A percentile compares a stretch with the other conserved stretches of the same genome.
Conservation (phyloP, 1,140 invertebrate genomes). For the Lepidurus arcticus region DNA sequence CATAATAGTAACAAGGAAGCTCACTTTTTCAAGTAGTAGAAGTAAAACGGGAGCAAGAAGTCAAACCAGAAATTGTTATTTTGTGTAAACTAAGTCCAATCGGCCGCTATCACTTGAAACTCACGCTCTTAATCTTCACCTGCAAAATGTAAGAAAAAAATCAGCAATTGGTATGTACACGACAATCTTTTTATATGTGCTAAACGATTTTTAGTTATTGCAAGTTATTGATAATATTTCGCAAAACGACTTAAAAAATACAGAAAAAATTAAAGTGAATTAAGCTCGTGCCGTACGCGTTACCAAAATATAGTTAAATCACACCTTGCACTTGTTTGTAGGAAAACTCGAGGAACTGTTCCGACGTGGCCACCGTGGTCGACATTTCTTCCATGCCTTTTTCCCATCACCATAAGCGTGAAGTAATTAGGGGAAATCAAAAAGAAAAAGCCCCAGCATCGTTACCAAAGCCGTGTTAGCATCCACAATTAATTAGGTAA, state of each 20-base stretch:
- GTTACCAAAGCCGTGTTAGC: slow-evolving; percentile 1
- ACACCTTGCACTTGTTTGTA: slow-evolving; percentile 35
- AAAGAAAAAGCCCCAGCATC: slow-evolving; percentile 10
- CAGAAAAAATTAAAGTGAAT: slow-evolving; percentile 24
- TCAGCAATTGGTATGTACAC: background rate
- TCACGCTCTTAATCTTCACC: slow-evolving; percentile 25
- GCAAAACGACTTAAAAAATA: background rate
- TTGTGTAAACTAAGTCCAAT: slow-evolving; percentile 2
- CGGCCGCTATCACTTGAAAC: slow-evolving; percentile 3
- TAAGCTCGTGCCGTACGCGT: background rate
- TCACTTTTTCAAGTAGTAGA: background rate
- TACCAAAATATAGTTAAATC: slow-evolving; percentile 25
- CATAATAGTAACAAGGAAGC: slow-evolving; percentile 16
- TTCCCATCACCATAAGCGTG: background rate
- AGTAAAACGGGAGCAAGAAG: slow-evolving; percentile 12
- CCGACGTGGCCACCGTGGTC: slow-evolving; percentile 33
- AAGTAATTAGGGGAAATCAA: slow-evolving; percentile 25
- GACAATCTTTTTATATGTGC: background rate
- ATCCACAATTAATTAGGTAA: slow-evolving; percentile 3
- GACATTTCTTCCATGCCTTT: slow-evolving; percentile 32
- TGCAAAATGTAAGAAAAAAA: slow-evolving; percentile 9
- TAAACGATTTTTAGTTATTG: background rate
- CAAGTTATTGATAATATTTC: background rate
- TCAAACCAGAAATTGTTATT: slow-evolving; percentile 11
- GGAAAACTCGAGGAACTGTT: slow-evolving; percentile 32